These are phyloP conservation scores for Galago senegalensis DNA, from an alignment of 2,797 vertebrate species.

Conservation along the genomic window DNA sequence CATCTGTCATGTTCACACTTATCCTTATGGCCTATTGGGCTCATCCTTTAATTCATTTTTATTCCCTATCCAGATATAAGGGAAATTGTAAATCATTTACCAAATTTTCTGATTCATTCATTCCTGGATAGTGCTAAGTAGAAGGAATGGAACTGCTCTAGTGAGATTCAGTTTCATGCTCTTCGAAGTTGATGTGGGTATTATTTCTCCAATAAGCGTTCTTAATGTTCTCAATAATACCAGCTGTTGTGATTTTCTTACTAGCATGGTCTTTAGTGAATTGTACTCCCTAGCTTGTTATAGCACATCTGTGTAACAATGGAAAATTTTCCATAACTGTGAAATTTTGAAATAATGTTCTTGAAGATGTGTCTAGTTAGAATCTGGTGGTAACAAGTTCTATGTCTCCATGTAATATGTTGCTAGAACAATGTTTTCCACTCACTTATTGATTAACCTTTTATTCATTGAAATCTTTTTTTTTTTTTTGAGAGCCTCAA, in stretches of 20 bases:
- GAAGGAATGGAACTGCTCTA: constrained; percentile 67
- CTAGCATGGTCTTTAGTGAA: constrained; percentile 78
- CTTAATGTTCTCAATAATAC: constrained; percentile 79
- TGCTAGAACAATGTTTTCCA: constrained; percentile 14
- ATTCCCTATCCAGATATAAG: constrained; percentile 78
- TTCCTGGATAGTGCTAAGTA: constrained; percentile 60
- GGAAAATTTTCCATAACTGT: constrained; percentile 53
- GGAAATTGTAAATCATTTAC: constrained; percentile 77
- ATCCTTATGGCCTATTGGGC: constrained; percentile 25
- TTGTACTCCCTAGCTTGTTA: constrained; percentile 67
- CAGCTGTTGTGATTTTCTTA: constrained; percentile 83
- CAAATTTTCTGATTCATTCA: constrained; percentile 74
- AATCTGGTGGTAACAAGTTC: constrained; percentile 33
- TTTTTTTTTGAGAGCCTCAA: too few relatives aligned
- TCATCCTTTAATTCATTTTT: constrained; percentile 69
- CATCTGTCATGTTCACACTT: constrained; percentile 69
- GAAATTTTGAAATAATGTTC: constrained; percentile 66
- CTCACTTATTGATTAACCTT: constrained; percentile 37
- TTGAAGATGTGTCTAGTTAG: constrained; percentile 30
- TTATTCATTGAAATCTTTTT: constrained; percentile 21
- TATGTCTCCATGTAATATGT: neutral
- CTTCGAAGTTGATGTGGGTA: constrained; percentile 78
- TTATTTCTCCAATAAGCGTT: constrained; percentile 77
- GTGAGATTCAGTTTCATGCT: constrained; percentile 73
- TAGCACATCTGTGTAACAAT: constrained; percentile 74